Evolutionary conservation across 2,113 vertebrate species (phyloP), one percentile per base, ranked within the genome.

Genomic region (Amphiprion ocellaris): DNA sequence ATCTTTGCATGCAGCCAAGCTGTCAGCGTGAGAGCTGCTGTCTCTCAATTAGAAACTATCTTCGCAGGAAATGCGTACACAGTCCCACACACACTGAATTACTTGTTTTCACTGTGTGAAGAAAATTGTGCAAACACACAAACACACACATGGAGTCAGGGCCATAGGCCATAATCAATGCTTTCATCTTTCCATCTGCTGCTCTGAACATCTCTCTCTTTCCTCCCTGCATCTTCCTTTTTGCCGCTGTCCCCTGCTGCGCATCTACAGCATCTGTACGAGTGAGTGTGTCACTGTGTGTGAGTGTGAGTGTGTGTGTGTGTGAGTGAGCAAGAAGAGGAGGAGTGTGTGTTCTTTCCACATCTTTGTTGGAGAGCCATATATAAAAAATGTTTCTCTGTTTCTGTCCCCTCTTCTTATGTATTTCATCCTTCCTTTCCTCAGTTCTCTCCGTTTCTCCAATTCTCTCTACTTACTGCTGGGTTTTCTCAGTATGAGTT

Each of bases 101-200:
- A 46, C 17, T 67, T 74, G 69, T 76, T 87, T 85, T 64, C 65
- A 56, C 16, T 59, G 52, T 69, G 11, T 72, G 63, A 61, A 52
- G 76, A 30, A 71, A 53, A 61, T 17, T 77, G 19, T 28, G 49
- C 4, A 53, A 17, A 63, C 3, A 69, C 24, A 52, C 66, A 79
- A 49, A 69, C 58, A 61, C 28, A 72, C 44, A 83, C 53, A 65
- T 26, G 33, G 3, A 73, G 53, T 39, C 49, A 54, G 55, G 74
- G 62, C 74, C 85, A 88, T 66, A 81, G 77, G 81, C 81, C 83
- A 78, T 73, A 62, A 88, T 89, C 84, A 75, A 47, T 73, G 53
- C 72, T 87, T 82, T 77, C 33, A 83, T 84, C 79, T 87, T 56
- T 90, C 76, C 84, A 77, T 85, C 82, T 90, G 86, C 81, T 85